Conservation (phyloP, 2,888 invertebrate genomes). For the Rotaria magnacalcarata region DNA sequence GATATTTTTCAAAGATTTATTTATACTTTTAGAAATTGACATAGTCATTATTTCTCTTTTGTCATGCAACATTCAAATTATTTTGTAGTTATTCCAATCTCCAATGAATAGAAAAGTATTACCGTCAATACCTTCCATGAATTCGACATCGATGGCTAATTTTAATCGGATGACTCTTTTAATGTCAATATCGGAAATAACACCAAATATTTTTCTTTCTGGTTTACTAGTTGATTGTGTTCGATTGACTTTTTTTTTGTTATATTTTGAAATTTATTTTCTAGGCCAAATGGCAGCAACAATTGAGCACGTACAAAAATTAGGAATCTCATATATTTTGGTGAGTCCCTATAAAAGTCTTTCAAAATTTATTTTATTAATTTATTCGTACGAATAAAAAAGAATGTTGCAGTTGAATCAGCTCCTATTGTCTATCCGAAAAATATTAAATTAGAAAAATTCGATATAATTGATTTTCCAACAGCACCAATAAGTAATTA, state of each 20-base stretch:
- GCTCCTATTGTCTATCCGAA: not conserved
- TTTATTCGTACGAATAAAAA: not conserved
- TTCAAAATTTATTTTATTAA: not conserved
- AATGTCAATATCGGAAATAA: slow-evolving; percentile 7
- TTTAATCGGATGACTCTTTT: not conserved
- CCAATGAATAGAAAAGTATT: not conserved
- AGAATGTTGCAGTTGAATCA: slow-evolving; percentile 28
- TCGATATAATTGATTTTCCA: slow-evolving; percentile 16
- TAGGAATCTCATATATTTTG: not conserved
- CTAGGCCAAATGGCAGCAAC: slow-evolving; percentile 31
- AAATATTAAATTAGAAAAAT: slow-evolving; percentile 19
- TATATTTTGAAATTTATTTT: not conserved
- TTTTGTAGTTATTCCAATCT: not conserved
- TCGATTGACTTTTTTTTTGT: not conserved
- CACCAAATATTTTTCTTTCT: slow-evolving; percentile 10
- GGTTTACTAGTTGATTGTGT: not conserved
- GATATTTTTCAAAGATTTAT: not conserved
- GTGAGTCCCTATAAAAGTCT: not conserved
- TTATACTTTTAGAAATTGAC: not conserved
- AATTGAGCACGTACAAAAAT: not conserved
- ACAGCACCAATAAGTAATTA: not conserved
- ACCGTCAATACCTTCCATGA: not conserved
- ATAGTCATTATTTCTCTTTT: not conserved
- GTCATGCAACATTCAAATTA: not conserved
- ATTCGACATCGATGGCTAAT: not conserved